Conservation (phyloP, 2,888 invertebrate species). For the Muschampia plurimacula region DNA sequence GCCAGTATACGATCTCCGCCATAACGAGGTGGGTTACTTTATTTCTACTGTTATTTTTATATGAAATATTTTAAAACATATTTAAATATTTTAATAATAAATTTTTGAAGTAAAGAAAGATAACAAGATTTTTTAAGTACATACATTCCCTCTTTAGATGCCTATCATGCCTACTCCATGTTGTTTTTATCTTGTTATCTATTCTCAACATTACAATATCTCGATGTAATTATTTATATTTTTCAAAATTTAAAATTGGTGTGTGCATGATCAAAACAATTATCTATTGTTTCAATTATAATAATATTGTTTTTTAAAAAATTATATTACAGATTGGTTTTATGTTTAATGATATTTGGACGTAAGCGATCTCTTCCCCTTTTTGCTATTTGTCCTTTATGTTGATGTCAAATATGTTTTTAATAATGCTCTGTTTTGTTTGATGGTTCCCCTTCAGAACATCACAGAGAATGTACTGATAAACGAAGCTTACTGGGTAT, state of each 20-base stretch:
- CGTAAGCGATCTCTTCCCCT: slow-evolving; percentile 71
- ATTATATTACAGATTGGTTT: slow-evolving; percentile 71
- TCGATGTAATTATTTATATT: slow-evolving; percentile 9
- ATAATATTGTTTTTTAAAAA: slow-evolving; percentile 48
- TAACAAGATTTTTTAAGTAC: slow-evolving; percentile 22
- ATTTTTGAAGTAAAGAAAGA: not conserved
- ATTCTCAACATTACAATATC: not conserved
- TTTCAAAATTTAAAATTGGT: slow-evolving; percentile 57
- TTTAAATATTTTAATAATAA: too few relatives aligned
- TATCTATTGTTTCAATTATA: slow-evolving; percentile 59
- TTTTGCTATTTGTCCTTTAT: slow-evolving; percentile 50
- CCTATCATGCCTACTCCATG: not conserved
- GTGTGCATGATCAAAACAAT: slow-evolving; percentile 69
- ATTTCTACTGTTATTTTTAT: slow-evolving; percentile 7
- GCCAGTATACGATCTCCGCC: slow-evolving; percentile 96
- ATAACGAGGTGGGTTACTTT: slow-evolving; percentile 92
- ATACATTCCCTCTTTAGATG: not conserved
- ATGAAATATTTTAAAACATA: slow-evolving; percentile 30
- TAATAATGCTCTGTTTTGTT: slow-evolving; percentile 83
- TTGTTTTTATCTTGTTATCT: slow-evolving; percentile 19
- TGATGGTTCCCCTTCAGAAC: slow-evolving; percentile 93
- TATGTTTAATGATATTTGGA: slow-evolving; percentile 71
- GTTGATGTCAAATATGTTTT: slow-evolving; percentile 62
- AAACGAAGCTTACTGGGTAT: slow-evolving; percentile 97
- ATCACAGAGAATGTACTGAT: slow-evolving; percentile 98